Evolutionary conservation across 2,888 invertebrate genomes (phyloP).

Genomic region (Hirudinaria manillensis): DNA sequence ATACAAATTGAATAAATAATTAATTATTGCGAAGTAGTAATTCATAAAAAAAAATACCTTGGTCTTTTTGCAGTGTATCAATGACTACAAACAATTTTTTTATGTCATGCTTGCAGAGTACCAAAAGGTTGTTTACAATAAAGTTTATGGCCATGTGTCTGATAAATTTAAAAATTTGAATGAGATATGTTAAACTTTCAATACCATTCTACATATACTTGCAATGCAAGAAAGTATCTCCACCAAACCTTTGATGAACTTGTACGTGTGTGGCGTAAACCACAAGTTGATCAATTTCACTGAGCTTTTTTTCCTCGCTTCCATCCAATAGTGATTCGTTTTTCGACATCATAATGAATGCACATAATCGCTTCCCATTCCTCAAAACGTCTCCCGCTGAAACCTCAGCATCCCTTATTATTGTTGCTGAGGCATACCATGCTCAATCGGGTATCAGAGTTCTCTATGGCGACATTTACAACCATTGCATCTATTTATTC

Average conservation of each 20-base stretch:
- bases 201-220: not conserved
- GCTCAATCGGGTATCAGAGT: too few species aligned
- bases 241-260: constrained; percentile 20
- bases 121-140: constrained; percentile 12
- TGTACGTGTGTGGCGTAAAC: constrained; percentile 20
- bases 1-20: constrained; percentile 9
- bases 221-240: not conserved
- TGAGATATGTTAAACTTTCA: not conserved
- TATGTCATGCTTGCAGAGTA: constrained; percentile 26
- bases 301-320: constrained; percentile 11
- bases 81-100: constrained; percentile 23
- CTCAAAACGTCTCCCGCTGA: too few species aligned
- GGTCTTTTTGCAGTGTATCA: constrained; percentile 27
- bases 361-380: too few species aligned
- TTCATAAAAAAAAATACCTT: not conserved
- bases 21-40: not conserved
- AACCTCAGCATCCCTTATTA: too few species aligned
- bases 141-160: constrained; percentile 28
- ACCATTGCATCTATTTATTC: too few species aligned
- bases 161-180: constrained; percentile 7
- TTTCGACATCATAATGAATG: constrained; percentile 15
- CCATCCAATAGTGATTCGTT: not conserved
- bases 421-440: too few species aligned
- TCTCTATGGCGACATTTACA: too few species aligned
- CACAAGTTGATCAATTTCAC: constrained; percentile 17